Evolutionary conservation across 1,140 invertebrate genomes (phyloP).

Genomic region (Pomacea maculata): DNA sequence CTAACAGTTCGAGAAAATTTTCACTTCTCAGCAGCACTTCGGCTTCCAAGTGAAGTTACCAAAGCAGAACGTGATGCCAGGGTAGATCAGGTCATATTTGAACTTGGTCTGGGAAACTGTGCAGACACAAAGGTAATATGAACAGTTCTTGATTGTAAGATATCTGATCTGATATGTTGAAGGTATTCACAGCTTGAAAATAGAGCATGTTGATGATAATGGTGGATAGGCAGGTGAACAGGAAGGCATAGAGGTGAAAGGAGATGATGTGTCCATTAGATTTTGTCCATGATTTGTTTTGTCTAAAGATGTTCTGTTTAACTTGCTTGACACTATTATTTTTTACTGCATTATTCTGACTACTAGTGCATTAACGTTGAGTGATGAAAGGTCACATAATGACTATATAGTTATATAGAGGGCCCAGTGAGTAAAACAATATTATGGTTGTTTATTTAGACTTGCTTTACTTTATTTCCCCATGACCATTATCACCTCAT

Average conservation of each 20-base stretch:
- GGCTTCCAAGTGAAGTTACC: constrained; percentile 44
- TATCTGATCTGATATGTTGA: background rate
- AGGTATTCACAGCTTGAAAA: background rate
- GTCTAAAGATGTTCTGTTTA: background rate
- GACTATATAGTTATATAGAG: too few species aligned
- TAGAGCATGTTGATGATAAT: too few species aligned
- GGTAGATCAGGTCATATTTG: constrained; percentile 57
- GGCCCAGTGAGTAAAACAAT: background rate
- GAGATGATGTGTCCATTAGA: background rate
- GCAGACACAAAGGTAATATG: constrained; percentile 57
- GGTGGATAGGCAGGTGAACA: too few species aligned
- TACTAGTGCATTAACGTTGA: background rate
- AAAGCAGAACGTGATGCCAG: constrained; percentile 41
- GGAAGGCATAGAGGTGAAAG: too few species aligned
- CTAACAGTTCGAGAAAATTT: constrained; percentile 62
- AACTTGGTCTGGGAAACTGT: constrained; percentile 56
- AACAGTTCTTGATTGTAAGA: too few species aligned
- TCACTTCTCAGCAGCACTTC: constrained; percentile 60
- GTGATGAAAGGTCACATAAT: too few species aligned
- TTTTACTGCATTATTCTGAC: background rate
- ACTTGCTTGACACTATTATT: background rate
- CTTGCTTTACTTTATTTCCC: background rate
- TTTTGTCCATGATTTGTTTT: background rate
- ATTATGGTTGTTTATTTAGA: background rate
- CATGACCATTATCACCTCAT: background rate